A percentile compares a stretch with the other conserved stretches of the same genome.
Conservation (phyloP, 2,797 vertebrate species). For the Hoplostethus atlanticus region DNA sequence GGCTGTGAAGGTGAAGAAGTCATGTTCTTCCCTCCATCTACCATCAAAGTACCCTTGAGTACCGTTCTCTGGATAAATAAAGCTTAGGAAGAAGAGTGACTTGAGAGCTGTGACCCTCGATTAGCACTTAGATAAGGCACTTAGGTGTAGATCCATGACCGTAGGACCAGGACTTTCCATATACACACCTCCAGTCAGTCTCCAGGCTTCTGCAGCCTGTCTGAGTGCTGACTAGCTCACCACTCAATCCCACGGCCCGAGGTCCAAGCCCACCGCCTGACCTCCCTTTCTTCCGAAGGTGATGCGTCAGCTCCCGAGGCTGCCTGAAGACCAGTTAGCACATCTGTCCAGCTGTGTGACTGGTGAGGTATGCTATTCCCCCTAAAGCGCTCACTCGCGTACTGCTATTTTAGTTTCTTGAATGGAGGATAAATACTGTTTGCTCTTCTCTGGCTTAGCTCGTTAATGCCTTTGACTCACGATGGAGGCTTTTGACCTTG, state of each 20-base stretch:
- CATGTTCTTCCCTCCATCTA: too few relatives aligned
- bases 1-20: too few relatives aligned
- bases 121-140: background rate
- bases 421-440: constrained; percentile 31
- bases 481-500: constrained; percentile 56
- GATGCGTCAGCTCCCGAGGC: constrained; percentile 9
- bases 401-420: constrained; percentile 16
- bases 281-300: constrained; percentile 11
- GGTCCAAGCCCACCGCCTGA: constrained; percentile 23
- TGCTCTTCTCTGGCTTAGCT: constrained; percentile 27
- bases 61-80: too few relatives aligned
- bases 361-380: constrained; percentile 4
- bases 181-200: background rate
- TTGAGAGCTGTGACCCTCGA: background rate
- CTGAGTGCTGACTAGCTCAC: background rate
- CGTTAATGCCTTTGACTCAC: constrained; percentile 40
- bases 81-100: background rate
- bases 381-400: constrained; percentile 20
- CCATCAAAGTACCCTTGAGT: too few relatives aligned
- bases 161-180: background rate
- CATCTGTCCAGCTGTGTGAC: constrained; percentile 18
- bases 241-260: constrained; percentile 10
- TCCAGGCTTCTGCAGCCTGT: background rate
- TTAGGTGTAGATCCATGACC: constrained; percentile 3
- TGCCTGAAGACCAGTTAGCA: background rate